These are phyloP conservation scores for Drosophila takahashii DNA, from an alignment of 1,140 invertebrate genomes.

Conservation along the genomic window DNA sequence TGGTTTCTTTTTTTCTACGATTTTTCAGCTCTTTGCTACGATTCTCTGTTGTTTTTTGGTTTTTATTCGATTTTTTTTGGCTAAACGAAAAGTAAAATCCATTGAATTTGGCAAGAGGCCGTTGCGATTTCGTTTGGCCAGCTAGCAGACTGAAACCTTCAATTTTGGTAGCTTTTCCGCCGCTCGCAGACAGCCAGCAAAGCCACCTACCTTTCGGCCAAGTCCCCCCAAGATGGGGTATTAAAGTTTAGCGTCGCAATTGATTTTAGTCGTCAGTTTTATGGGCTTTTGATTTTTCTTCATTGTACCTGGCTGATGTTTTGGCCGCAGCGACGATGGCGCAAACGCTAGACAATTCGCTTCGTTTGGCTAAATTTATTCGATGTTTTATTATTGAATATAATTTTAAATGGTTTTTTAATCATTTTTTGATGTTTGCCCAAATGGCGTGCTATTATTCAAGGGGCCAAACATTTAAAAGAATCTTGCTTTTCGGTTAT, in stretches of 20 bases:
- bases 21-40: constrained; percentile 36
- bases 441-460: constrained; percentile 64
- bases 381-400: constrained; percentile 67
- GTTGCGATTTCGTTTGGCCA: constrained; percentile 54
- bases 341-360: constrained; percentile 63
- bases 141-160: constrained; percentile 65
- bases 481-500: constrained; percentile 3
- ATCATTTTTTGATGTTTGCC: constrained; percentile 67
- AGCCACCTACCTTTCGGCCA: constrained; percentile 21
- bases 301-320: constrained; percentile 31
- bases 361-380: constrained; percentile 54
- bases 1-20: constrained; percentile 32
- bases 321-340: constrained; percentile 36
- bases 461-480: constrained; percentile 19
- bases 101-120: constrained; percentile 81
- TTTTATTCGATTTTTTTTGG: constrained; percentile 27
- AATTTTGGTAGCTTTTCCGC: constrained; percentile 60
- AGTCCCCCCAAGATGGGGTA: constrained; percentile 39
- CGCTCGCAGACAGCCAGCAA: constrained; percentile 35
- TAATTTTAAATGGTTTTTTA: constrained; percentile 77
- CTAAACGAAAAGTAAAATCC: constrained; percentile 80
- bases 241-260: constrained; percentile 79
- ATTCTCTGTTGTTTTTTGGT: constrained; percentile 24
- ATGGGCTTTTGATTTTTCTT: constrained; percentile 75
- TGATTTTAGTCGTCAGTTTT: constrained; percentile 82